These are phyloP conservation scores for Barypeithes pellucidus DNA, from an alignment of 2,888 invertebrate genomes.

Conservation along the genomic window DNA sequence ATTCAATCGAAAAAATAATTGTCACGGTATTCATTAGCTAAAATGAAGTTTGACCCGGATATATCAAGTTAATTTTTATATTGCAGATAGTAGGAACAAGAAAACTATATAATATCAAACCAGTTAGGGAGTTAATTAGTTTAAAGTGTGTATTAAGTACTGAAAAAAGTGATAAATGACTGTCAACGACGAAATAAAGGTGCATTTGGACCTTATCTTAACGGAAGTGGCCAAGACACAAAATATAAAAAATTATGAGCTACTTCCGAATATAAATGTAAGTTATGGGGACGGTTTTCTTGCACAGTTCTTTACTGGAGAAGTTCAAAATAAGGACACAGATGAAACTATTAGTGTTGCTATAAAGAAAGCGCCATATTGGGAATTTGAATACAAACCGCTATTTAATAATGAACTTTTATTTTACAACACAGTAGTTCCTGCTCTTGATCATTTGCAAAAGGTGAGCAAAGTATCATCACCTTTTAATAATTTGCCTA, in stretches of 20 bases:
- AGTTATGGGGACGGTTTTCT: conserved; percentile 26
- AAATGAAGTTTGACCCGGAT: no score
- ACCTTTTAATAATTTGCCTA: conserved; percentile 35
- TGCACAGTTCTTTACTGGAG: conserved; percentile 33
- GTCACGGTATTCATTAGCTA: no score
- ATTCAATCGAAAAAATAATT: no score
- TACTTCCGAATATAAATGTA: neutral
- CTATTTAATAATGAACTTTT: conserved; percentile 34
- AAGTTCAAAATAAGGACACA: conserved; percentile 32
- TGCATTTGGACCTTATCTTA: conserved; percentile 16
- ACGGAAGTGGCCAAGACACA: conserved; percentile 16
- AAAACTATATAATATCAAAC: no score
- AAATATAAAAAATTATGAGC: conserved; percentile 33
- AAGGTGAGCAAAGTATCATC: neutral
- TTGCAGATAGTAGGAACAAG: no score
- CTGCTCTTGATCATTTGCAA: conserved; percentile 22
- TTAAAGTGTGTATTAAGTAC: no score
- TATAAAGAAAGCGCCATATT: conserved; percentile 28
- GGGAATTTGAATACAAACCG: neutral
- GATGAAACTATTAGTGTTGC: conserved; percentile 25
- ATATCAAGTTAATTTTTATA: no score
- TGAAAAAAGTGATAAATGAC: no score
- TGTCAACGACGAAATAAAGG: neutral
- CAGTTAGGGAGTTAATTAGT: no score
- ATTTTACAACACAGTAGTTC: conserved; percentile 35